Conservation (phyloP, 2,113 vertebrate species). For the Lonchura striata region DNA sequence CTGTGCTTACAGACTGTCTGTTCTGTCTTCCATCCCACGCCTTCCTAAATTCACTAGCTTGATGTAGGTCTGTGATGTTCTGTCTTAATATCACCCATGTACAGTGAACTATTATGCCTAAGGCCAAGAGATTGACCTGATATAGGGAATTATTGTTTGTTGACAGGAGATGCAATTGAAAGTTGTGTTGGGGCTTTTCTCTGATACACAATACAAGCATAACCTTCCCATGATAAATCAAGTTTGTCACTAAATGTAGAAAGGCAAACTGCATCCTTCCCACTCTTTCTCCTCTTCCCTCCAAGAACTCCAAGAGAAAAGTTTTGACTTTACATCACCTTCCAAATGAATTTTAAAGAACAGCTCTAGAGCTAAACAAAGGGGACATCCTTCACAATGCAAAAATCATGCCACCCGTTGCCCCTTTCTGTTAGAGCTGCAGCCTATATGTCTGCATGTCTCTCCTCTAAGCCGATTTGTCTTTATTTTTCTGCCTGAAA, state of each 20-base stretch:
- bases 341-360: background rate
- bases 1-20: constrained; percentile 7
- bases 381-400: background rate
- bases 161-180: background rate
- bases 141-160: background rate
- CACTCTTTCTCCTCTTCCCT: background rate
- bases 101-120: background rate
- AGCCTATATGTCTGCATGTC: background rate
- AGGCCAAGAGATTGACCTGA: background rate
- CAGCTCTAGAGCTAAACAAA: background rate
- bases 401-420: background rate
- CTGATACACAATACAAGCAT: background rate
- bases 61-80: background rate
- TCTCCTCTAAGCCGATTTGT: background rate
- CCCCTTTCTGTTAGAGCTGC: background rate
- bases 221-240: background rate
- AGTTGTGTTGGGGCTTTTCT: background rate
- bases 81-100: background rate
- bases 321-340: background rate
- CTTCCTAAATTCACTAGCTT: background rate
- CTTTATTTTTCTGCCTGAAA: background rate
- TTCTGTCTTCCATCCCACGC: background rate
- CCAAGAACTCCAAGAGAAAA: background rate
- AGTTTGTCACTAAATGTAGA: background rate
- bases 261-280: background rate